Evolutionary conservation across 2,888 invertebrate species (phyloP), one percentile per base, ranked within the genome.

Genomic region (Ctena decussata): DNA sequence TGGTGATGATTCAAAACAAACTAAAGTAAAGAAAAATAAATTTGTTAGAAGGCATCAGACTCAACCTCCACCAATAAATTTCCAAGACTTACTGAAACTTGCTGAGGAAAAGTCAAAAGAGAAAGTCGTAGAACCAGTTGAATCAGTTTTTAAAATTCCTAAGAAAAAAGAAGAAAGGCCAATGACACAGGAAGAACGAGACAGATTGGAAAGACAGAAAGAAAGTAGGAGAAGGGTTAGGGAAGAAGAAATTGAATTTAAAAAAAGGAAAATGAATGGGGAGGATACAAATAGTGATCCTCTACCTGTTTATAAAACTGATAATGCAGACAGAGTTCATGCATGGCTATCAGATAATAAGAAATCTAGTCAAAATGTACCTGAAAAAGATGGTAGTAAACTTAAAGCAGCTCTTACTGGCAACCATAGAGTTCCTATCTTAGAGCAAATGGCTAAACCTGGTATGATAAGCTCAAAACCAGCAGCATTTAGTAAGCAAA

Each of bases 181-280:
- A 6, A 82, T 92, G 84, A 93, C 93, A 3, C 93, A 93, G 74
- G 91, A 93, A 30, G 94, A 94, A 73, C 87, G 92, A 44, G 93
- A 94, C 30, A 83, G 92, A n/a, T 65, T 71, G 2, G 80, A 74
- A 27, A 80, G 90, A 37, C 88, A 87, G 41, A 79, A 86, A 32
- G 89, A 89, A 37, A 77, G 85, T 24, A 74, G 80, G 60, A 72
- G 77, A 24, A 81, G 80, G 74, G 75, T 73, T 27, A 69, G 69
- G 44, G 82, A 82, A 15, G 70, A 71, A 21, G 77, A 80, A 69
- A 35, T 21, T 15, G 70, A 65, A 65, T 65, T 65, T 5, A 65
- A 24, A 8, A 30, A 73, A n/a, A 72, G 65, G 27, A 73, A 73
- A 27, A 39, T 30, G 35, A 30, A 24, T 37, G 35, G 27, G n/a